phyloP scores from a whole-genome alignment of 37 sponge, comb jelly and placozoan species.

The Geodia barretti region DNA sequence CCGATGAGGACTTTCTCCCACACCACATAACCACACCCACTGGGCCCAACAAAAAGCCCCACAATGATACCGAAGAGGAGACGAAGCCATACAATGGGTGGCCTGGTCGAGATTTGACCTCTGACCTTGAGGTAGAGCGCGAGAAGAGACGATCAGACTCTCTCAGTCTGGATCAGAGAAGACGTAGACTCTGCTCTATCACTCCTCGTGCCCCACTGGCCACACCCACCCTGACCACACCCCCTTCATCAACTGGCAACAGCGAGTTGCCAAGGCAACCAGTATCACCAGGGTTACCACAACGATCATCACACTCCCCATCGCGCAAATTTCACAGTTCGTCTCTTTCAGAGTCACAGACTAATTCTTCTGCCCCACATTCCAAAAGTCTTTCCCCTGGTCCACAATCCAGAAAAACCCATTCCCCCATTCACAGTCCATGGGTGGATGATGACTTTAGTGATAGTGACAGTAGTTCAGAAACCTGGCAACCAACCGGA shows the following conservation, averaged over 20 bases:
- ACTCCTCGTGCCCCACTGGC: not conserved
- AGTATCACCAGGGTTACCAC: not conserved
- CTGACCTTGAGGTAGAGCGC: not conserved
- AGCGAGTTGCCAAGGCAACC: not conserved
- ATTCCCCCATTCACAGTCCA: not conserved
- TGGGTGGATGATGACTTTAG: not conserved
- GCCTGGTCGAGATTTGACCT: not conserved
- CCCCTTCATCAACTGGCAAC: not conserved
- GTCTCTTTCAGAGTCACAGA: too few species aligned
- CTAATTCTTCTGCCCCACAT: not conserved
- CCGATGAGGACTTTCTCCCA: constrained; percentile 54
- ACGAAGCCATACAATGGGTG: not conserved
- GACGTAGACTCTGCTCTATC: constrained; percentile 52
- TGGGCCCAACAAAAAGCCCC: not conserved
- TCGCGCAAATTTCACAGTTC: not conserved
- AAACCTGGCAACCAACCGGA: too few species aligned
- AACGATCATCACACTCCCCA: too few species aligned
- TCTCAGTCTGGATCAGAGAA: constrained; percentile 37
- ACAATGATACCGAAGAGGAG: not conserved
- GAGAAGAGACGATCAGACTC: constrained; percentile 18
- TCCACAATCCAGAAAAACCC: not conserved
- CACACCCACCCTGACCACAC: constrained; percentile 7
- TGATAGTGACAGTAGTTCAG: not conserved
- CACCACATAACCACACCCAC: constrained; percentile 5
- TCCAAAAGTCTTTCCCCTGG: not conserved